Conservation (phyloP, 2,888 invertebrate species). For the Netelia melanura region DNA sequence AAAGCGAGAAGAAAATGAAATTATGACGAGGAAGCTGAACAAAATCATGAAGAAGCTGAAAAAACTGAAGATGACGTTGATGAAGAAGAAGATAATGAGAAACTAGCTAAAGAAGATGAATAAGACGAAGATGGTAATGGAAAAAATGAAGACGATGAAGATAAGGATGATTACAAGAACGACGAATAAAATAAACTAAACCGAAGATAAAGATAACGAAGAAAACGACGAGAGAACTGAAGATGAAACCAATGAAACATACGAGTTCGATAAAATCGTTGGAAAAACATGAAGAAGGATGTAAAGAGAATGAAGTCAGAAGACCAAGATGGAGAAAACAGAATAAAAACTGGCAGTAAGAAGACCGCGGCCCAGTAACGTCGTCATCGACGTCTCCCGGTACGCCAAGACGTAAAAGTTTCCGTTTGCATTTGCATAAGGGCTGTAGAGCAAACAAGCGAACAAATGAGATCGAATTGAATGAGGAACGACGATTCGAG, state of each 20-base stretch:
- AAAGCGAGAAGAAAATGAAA: too few relatives aligned
- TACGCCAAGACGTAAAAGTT: slow-evolving; percentile 10
- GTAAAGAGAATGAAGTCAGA: neutral
- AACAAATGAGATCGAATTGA: neutral
- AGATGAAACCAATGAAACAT: neutral
- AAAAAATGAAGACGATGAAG: neutral
- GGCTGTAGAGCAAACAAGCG: neutral
- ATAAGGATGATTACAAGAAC: neutral
- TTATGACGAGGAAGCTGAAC: neutral
- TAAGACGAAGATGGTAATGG: neutral
- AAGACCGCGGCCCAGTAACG: neutral
- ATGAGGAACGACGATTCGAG: neutral
- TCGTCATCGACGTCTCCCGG: neutral
- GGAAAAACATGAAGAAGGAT: too few relatives aligned
- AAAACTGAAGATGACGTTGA: neutral
- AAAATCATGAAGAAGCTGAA: neutral
- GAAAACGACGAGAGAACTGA: neutral
- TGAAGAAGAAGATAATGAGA: neutral
- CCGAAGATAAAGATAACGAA: neutral
- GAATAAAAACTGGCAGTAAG: neutral
- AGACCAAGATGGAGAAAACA: neutral
- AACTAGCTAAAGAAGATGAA: neutral
- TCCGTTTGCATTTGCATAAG: neutral
- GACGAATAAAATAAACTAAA: neutral
- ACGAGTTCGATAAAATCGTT: too few relatives aligned